Percentiles rank a stretch among this genome's conserved stretches.
These are phyloP conservation scores for Phengaris arion DNA, from an alignment of 2,888 invertebrate genomes.

Conservation along the genomic window DNA sequence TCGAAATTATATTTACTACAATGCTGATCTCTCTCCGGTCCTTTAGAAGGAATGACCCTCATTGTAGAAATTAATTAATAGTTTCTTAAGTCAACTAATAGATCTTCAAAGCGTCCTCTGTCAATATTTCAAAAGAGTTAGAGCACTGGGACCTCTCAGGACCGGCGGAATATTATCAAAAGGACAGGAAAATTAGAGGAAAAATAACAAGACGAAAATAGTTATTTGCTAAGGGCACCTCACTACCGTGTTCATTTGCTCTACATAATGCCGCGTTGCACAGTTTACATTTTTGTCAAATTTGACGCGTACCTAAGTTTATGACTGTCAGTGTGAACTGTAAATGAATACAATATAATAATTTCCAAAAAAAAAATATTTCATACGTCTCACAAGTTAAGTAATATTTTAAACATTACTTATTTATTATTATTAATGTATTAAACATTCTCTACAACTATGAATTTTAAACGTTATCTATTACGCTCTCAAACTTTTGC, in stretches of 20 bases:
- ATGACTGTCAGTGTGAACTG: too few species aligned
- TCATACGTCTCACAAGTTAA: too few species aligned
- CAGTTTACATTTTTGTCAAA: too few species aligned
- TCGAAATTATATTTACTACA: neutral
- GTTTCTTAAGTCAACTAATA: neutral
- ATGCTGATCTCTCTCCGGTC: neutral
- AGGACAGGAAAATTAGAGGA: neutral
- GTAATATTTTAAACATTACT: too few species aligned
- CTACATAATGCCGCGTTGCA: too few species aligned
- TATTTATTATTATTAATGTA: too few species aligned
- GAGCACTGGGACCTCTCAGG: neutral
- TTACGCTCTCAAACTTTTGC: neutral
- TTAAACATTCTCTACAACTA: neutral
- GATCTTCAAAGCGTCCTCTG: neutral
- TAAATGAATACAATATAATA: too few species aligned
- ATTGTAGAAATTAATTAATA: neutral
- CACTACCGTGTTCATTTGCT: too few species aligned
- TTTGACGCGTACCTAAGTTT: too few species aligned
- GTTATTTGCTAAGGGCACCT: too few species aligned
- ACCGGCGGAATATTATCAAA: neutral
- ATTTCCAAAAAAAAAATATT: too few species aligned
- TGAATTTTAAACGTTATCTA: neutral
- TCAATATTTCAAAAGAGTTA: constrained; percentile 9
- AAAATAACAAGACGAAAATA: neutral
- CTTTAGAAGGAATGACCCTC: neutral